phyloP scores from a whole-genome alignment of 2,797 vertebrate species.

The Gambusia yucatana region DNA sequence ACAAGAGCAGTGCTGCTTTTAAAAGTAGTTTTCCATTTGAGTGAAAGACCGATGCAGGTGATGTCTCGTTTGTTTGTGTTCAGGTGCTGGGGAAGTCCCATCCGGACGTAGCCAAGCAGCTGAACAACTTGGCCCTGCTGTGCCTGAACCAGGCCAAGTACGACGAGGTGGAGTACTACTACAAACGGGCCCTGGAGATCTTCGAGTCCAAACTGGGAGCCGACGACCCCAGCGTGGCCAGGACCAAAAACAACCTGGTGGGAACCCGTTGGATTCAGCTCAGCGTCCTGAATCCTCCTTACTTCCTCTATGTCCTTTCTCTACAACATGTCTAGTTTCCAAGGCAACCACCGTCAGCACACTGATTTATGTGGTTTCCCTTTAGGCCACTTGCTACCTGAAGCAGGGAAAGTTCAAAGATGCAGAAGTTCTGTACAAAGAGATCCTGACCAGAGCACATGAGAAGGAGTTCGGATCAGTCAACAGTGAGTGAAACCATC shows the following conservation, averaged over 20 bases:
- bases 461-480: constrained; percentile 93
- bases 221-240: constrained; percentile 95
- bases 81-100: constrained; percentile 87
- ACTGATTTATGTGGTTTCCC: neutral
- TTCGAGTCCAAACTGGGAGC: constrained; percentile 93
- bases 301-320: neutral
- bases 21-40: neutral
- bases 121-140: constrained; percentile 96
- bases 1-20: neutral
- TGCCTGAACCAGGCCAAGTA: constrained; percentile 99
- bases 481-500: constrained; percentile 80
- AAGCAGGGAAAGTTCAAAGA: constrained; percentile 92
- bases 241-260: constrained; percentile 99
- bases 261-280: constrained; percentile 3
- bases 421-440: constrained; percentile 89
- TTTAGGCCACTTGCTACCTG: constrained; percentile 90
- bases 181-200: constrained; percentile 93
- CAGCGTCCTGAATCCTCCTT: neutral
- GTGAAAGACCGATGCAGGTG: neutral
- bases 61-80: neutral
- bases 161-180: constrained; percentile 97
- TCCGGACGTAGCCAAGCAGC: constrained; percentile 97
- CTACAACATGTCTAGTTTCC: neutral
- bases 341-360: neutral
- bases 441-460: constrained; percentile 89